Evolutionary conservation across 2,888 invertebrate species (phyloP).

Genomic region (Venusia cambrica): DNA sequence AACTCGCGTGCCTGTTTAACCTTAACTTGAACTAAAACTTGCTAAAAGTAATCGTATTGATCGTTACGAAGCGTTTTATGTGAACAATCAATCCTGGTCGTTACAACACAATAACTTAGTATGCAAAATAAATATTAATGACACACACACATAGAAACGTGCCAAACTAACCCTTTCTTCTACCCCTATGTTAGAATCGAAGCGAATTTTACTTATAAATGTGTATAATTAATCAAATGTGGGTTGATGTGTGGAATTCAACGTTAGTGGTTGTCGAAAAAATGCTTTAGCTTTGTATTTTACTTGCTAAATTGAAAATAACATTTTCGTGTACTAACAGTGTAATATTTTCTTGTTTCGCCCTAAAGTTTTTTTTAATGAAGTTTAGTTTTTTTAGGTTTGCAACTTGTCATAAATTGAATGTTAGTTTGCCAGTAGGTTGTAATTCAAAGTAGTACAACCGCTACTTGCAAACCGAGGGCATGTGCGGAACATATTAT

Average conservation of each 20-base stretch:
- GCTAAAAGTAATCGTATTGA: conserved; percentile 12
- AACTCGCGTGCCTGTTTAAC: conserved; percentile 16
- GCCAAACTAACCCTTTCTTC: conserved; percentile 66
- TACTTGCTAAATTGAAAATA: too few species aligned
- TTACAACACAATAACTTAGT: conserved; percentile 47
- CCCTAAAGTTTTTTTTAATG: too few species aligned
- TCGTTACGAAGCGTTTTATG: conserved; percentile 27
- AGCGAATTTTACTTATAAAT: conserved; percentile 74
- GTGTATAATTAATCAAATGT: conserved; percentile 71
- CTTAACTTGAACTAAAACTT: conserved; percentile 2
- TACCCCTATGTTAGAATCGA: conserved; percentile 54
- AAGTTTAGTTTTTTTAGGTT: too few species aligned
- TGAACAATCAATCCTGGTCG: conserved; percentile 46
- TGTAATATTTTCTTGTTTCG: too few species aligned
- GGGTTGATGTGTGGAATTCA: conserved; percentile 27
- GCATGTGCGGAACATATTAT: too few species aligned
- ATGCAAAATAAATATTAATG: conserved; percentile 76
- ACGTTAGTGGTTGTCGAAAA: conserved; percentile 23
- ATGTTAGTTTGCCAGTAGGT: too few species aligned
- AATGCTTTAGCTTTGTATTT: conserved; percentile 21
- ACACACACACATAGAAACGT: conserved; percentile 44
- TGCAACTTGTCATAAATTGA: too few species aligned
- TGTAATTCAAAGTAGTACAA: too few species aligned
- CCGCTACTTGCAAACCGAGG: too few species aligned
- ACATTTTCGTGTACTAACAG: too few species aligned